phyloP scores from a whole-genome alignment of 2,113 vertebrate species.

The Prolemur simus region DNA sequence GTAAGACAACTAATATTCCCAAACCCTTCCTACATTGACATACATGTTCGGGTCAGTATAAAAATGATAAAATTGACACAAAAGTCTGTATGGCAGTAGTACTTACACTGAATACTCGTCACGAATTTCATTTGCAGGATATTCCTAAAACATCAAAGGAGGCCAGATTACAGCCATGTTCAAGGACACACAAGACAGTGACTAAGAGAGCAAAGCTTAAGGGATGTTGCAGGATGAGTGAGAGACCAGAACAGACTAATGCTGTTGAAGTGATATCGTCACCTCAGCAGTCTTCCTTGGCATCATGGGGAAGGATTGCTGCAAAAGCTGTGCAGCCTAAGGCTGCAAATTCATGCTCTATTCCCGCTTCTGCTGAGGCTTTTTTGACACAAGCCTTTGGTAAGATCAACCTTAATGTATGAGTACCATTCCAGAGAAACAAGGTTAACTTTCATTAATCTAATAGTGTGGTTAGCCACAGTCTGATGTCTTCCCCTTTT shows the following conservation, averaged over 20 bases:
- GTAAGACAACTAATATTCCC: not conserved
- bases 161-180: not conserved
- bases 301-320: slow-evolving; percentile 64
- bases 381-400: slow-evolving; percentile 52
- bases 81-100: not conserved
- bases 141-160: not conserved
- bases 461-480: not conserved
- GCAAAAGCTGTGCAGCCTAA: not conserved
- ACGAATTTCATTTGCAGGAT: slow-evolving; percentile 26
- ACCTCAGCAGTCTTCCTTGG: slow-evolving; percentile 27
- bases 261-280: slow-evolving; percentile 25
- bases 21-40: not conserved
- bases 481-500: not conserved
- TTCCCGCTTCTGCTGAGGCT: not conserved
- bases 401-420: slow-evolving; percentile 42
- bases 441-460: not conserved
- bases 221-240: not conserved
- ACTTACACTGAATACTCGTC: not conserved
- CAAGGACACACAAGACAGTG: not conserved
- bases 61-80: not conserved
- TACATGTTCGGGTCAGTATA: not conserved
- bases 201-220: not conserved
- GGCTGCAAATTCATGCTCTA: not conserved
- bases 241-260: not conserved
- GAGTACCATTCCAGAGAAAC: not conserved